Evolutionary conservation across 2,797 vertebrate species (phyloP).

Genomic region (Craterocephalus amniculus): DNA sequence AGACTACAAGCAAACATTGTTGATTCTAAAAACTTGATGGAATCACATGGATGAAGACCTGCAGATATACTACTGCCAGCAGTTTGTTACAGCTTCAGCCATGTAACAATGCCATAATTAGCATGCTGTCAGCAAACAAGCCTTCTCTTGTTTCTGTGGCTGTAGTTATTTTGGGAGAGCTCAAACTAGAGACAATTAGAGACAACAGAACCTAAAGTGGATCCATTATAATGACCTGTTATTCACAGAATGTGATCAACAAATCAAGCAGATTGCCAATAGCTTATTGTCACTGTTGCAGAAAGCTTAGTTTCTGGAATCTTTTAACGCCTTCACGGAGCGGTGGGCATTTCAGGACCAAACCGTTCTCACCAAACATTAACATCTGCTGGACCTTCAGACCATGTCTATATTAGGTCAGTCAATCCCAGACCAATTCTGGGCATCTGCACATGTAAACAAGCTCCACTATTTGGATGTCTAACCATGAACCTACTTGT

Average conservation of each 20-base stretch:
- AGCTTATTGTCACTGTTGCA: conserved; percentile 17
- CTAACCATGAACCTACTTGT: no score
- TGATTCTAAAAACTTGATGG: conserved; percentile 16
- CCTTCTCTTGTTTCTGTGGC: conserved; percentile 58
- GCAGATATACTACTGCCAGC: conserved; percentile 23
- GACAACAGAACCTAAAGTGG: conserved; percentile 55
- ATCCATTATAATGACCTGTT: conserved; percentile 48
- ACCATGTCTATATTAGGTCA: neutral
- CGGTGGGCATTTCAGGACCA: neutral
- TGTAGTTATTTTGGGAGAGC: conserved; percentile 66
- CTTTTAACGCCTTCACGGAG: conserved; percentile 15
- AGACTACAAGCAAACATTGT: conserved; percentile 24
- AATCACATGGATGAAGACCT: conserved; percentile 8
- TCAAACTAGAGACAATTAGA: conserved; percentile 51
- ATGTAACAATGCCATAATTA: conserved; percentile 66
- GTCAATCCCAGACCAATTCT: neutral
- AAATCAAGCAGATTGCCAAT: conserved; percentile 32
- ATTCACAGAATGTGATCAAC: conserved; percentile 43
- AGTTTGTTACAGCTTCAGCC: conserved; percentile 27
- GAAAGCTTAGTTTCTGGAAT: neutral
- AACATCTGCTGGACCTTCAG: neutral
- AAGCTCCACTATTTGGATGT: no score
- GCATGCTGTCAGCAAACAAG: conserved; percentile 57
- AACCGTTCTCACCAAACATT: conserved; percentile 19
- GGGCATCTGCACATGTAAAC: neutral